Evolutionary conservation across 2,888 invertebrate species (phyloP).

Genomic region (Aleiodes testaceus): DNA sequence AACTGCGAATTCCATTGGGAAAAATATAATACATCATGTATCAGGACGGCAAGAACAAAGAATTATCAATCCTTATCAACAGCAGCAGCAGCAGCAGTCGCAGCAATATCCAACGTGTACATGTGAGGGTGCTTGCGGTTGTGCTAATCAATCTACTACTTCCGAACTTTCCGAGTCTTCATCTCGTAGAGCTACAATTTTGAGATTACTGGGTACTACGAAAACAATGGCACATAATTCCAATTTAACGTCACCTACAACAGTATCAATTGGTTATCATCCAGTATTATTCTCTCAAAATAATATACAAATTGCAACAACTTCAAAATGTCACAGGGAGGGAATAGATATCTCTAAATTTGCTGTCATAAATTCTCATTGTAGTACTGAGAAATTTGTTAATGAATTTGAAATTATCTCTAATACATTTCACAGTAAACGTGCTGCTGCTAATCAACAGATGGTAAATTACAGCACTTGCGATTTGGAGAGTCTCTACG

Average conservation of each 20-base stretch:
- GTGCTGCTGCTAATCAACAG: slow-evolving; percentile 31
- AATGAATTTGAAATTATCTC: slow-evolving; percentile 62
- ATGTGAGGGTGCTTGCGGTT: slow-evolving; percentile 39
- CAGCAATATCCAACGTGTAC: slow-evolving; percentile 9
- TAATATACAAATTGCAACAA: slow-evolving; percentile 49
- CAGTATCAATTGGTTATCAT: slow-evolving; percentile 54
- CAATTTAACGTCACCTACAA: slow-evolving; percentile 47
- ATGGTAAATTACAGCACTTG: slow-evolving; percentile 54
- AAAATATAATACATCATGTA: slow-evolving; percentile 55
- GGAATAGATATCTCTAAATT: slow-evolving; percentile 56
- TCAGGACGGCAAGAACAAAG: slow-evolving; percentile 32
- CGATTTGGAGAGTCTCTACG: slow-evolving; percentile 62
- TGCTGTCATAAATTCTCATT: slow-evolving; percentile 54
- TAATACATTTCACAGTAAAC: slow-evolving; percentile 1
- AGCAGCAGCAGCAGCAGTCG: neutral
- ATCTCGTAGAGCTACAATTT: slow-evolving; percentile 52
- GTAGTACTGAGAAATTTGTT: slow-evolving; percentile 61
- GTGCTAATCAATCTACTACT: slow-evolving; percentile 15
- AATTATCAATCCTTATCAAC: slow-evolving; percentile 3
- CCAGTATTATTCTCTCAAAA: slow-evolving; percentile 52
- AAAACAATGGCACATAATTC: slow-evolving; percentile 47
- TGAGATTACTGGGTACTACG: slow-evolving; percentile 55
- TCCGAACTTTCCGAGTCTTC: slow-evolving; percentile 21
- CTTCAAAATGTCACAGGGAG: slow-evolving; percentile 58
- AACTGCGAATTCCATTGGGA: slow-evolving; percentile 62